These are phyloP conservation scores for Deilephila porcellus DNA, from an alignment of 2,888 invertebrate species.

Conservation along the genomic window DNA sequence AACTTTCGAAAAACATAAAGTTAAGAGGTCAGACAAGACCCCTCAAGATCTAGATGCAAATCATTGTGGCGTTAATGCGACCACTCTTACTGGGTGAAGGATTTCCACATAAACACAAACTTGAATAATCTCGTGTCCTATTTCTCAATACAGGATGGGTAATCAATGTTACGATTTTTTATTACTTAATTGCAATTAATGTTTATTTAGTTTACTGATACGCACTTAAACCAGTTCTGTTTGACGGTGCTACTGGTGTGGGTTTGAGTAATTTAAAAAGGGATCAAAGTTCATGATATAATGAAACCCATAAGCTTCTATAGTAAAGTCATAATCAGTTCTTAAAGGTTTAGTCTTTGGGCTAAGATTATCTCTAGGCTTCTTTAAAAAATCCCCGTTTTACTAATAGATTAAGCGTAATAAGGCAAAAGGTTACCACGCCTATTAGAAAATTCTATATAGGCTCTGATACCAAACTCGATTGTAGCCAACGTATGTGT, in stretches of 20 bases:
- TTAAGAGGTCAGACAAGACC: conserved; percentile 12
- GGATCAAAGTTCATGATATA: too few relatives aligned
- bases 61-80: conserved; percentile 11
- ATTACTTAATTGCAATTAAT: conserved; percentile 13
- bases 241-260: background rate
- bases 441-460: too few relatives aligned
- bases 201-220: background rate
- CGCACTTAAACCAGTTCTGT: background rate
- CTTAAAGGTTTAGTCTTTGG: too few relatives aligned
- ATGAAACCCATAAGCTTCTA: too few relatives aligned
- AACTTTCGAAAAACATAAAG: conserved; percentile 18
- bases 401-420: too few relatives aligned
- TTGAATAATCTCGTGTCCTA: conserved; percentile 13
- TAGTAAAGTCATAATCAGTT: too few relatives aligned
- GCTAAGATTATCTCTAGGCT: too few relatives aligned
- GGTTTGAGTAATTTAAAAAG: background rate
- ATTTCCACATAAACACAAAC: conserved; percentile 10
- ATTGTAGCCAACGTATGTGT: too few relatives aligned
- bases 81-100: conserved; percentile 23
- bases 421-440: too few relatives aligned
- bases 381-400: too few relatives aligned
- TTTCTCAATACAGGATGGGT: conserved; percentile 20
- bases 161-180: background rate
- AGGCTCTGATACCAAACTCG: too few relatives aligned
- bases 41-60: conserved; percentile 15